Conservation (phyloP, 2,797 vertebrate genomes). For the Apogon hyalosoma region DNA sequence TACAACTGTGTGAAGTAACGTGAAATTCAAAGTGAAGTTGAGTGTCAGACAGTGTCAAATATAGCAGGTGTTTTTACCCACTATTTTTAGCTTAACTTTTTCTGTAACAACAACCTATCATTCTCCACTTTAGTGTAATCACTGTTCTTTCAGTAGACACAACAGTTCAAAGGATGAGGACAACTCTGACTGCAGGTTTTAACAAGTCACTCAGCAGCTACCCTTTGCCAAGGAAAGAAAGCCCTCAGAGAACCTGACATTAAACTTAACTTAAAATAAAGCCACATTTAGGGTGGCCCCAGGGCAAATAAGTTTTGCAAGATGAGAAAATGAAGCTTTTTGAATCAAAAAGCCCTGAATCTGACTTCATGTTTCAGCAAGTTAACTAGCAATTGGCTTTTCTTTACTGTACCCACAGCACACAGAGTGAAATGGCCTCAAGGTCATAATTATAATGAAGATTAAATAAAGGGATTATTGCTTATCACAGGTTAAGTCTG, state of each 20-base stretch:
- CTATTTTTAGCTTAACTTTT: slow-evolving; percentile 55
- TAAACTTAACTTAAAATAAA: slow-evolving; percentile 54
- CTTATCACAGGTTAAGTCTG: slow-evolving; percentile 17
- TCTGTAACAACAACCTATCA: slow-evolving; percentile 50
- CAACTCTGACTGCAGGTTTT: slow-evolving; percentile 53
- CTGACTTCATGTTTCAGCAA: slow-evolving; percentile 32
- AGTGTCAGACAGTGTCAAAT: slow-evolving; percentile 28
- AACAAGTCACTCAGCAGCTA: slow-evolving; percentile 48
- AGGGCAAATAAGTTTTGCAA: slow-evolving; percentile 17
- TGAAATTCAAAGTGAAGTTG: background rate
- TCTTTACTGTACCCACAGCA: slow-evolving; percentile 30
- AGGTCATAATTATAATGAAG: slow-evolving; percentile 45
- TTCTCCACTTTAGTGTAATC: slow-evolving; percentile 58
- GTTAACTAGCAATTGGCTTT: slow-evolving; percentile 36
- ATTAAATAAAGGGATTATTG: slow-evolving; percentile 55
- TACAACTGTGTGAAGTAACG: slow-evolving; percentile 30
- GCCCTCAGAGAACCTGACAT: slow-evolving; percentile 54
- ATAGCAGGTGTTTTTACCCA: slow-evolving; percentile 16
- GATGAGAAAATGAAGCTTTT: slow-evolving; percentile 21
- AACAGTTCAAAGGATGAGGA: slow-evolving; percentile 28
- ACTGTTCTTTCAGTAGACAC: slow-evolving; percentile 40
- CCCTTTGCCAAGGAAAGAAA: slow-evolving; percentile 39
- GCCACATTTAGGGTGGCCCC: slow-evolving; percentile 25
- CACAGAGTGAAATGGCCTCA: slow-evolving; percentile 38
- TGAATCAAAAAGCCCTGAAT: slow-evolving; percentile 19